Conservation (phyloP, 2,888 invertebrate genomes). For the Urechis unicinctus region DNA sequence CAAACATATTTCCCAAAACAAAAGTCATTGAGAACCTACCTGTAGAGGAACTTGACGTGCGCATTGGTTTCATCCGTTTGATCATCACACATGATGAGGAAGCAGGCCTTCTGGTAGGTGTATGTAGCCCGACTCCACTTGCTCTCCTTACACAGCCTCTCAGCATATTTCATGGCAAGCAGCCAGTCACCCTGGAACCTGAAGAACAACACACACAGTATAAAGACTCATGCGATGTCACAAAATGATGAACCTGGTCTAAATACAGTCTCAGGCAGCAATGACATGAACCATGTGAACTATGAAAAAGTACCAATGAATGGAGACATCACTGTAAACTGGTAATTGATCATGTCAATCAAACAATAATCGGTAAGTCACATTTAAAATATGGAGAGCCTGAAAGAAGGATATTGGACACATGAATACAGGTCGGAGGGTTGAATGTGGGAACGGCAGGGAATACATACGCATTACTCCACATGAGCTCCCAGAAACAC, state of each 20-base stretch:
- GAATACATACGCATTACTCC: constrained; percentile 62
- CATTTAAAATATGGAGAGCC: too few relatives aligned
- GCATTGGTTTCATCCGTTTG: constrained; percentile 44
- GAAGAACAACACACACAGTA: constrained; percentile 5
- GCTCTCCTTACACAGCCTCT: constrained; percentile 67
- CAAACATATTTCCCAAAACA: too few relatives aligned
- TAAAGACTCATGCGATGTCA: too few relatives aligned
- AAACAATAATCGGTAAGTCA: too few relatives aligned
- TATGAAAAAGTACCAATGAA: too few relatives aligned
- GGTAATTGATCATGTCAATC: too few relatives aligned
- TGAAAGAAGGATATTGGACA: too few relatives aligned
- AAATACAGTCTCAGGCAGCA: too few relatives aligned
- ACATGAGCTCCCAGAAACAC: constrained; percentile 28
- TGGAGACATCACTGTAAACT: too few relatives aligned
- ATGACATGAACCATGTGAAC: too few relatives aligned
- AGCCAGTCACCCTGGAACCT: constrained; percentile 66
- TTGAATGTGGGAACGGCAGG: not conserved
- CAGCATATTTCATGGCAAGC: constrained; percentile 68
- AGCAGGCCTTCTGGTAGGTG: constrained; percentile 79
- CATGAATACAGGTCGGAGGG: not conserved
- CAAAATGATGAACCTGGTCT: too few relatives aligned
- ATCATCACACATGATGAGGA: constrained; percentile 68
- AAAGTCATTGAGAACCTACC: constrained; percentile 58
- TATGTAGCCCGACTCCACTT: constrained; percentile 90
- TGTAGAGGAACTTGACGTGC: constrained; percentile 63